phyloP scores from a whole-genome alignment of 2,888 invertebrate species.

The Oscheius myriophilus region DNA sequence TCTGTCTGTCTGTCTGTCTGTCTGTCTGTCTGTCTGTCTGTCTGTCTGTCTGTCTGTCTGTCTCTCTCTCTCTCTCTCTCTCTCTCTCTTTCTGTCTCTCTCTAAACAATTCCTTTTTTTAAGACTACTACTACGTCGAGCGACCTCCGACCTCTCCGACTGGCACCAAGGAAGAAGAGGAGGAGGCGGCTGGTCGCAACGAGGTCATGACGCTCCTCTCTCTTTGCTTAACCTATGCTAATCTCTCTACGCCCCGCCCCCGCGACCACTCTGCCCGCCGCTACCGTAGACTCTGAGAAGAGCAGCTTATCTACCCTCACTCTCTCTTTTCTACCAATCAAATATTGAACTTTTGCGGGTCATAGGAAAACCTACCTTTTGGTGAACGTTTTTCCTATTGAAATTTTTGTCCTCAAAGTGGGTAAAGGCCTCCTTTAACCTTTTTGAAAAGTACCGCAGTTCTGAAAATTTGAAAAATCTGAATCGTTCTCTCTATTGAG shows the following conservation, averaged over 20 bases:
- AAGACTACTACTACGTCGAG: conserved; percentile 22
- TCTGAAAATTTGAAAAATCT: no score
- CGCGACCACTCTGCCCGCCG: no score
- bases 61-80: no score
- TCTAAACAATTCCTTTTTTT: not conserved
- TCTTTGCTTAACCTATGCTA: conserved; percentile 29
- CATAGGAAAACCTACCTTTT: not conserved
- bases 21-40: no score
- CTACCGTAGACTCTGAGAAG: conserved; percentile 7
- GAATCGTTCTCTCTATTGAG: no score
- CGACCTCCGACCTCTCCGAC: conserved; percentile 9
- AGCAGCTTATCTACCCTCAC: conserved; percentile 3
- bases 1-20: no score
- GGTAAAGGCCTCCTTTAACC: no score
- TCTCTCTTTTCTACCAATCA: not conserved
- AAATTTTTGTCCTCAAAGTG: no score
- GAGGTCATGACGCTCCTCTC: conserved; percentile 11
- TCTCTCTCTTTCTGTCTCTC: conserved; percentile 11
- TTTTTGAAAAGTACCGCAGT: no score
- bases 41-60: no score
- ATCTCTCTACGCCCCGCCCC: conserved; percentile 12
- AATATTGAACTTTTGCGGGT: not conserved
- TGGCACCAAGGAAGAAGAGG: conserved; percentile 1
- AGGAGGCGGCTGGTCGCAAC: conserved; percentile 12
- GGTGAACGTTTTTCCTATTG: not conserved